A percentile compares a stretch with the other conserved stretches of the same genome.
Conservation (phyloP, 2,113 vertebrate genomes). For the Atlantisia rogersi region DNA sequence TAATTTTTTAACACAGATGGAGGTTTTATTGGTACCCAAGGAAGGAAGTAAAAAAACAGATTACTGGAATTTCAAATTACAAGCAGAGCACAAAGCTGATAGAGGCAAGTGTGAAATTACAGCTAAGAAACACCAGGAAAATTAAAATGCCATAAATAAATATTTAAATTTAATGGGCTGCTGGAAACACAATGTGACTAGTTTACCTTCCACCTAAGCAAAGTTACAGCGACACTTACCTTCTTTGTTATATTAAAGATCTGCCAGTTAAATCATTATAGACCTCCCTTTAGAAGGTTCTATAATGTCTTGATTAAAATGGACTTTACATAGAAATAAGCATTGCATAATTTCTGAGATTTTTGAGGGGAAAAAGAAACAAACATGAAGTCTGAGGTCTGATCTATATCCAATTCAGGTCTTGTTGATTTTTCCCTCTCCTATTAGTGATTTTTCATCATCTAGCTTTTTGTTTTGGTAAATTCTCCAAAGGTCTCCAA, state of each 20-base stretch:
- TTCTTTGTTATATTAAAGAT: not conserved
- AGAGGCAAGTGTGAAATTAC: slow-evolving; percentile 9
- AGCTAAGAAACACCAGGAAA: not conserved
- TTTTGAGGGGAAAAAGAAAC: not conserved
- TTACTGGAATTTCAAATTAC: slow-evolving; percentile 44
- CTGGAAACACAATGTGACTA: not conserved
- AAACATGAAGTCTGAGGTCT: not conserved
- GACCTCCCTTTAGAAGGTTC: not conserved
- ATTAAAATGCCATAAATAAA: not conserved
- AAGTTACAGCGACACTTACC: not conserved
- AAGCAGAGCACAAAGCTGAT: not conserved
- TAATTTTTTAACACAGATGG: slow-evolving; percentile 74
- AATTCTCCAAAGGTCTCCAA: not conserved
- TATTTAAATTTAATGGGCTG: not conserved
- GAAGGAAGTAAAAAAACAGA: slow-evolving; percentile 47
- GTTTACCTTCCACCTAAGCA: not conserved
- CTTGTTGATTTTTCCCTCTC: accelerated
- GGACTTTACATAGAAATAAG: not conserved
- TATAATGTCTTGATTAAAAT: not conserved
- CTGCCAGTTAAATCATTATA: not conserved
- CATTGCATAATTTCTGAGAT: not conserved
- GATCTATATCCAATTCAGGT: not conserved
- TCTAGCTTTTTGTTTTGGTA: not conserved
- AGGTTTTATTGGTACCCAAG: slow-evolving; percentile 67
- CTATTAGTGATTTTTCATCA: not conserved